phyloP scores from a whole-genome alignment of 2,888 invertebrate species.

The Eudasyphora cyanicolor region DNA sequence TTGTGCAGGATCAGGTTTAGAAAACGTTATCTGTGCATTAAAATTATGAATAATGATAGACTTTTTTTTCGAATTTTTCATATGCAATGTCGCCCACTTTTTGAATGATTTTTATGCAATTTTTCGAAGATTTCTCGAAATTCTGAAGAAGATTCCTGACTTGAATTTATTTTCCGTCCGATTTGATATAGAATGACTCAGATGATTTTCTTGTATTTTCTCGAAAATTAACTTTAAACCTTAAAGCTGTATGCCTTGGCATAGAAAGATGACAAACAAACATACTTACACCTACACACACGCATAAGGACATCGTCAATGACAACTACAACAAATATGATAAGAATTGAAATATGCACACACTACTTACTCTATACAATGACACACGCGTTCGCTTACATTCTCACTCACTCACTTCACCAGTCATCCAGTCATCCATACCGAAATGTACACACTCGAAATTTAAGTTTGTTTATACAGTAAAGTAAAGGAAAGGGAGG shows the following conservation, averaged over 20 bases:
- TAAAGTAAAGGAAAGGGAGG: constrained; percentile 16
- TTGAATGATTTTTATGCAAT: too few species aligned
- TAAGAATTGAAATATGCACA: constrained; percentile 17
- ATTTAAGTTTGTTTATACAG: constrained; percentile 50
- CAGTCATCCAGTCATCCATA: not conserved
- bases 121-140: too few species aligned
- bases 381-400: not conserved
- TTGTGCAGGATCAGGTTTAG: too few species aligned
- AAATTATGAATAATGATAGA: too few species aligned
- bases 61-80: too few species aligned
- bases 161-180: too few species aligned
- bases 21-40: too few species aligned
- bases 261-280: not conserved
- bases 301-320: not conserved
- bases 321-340: constrained; percentile 11
- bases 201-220: not conserved
- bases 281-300: not conserved
- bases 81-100: too few species aligned
- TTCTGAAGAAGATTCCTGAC: too few species aligned
- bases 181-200: too few species aligned
- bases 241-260: not conserved
- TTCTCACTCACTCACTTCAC: not conserved
- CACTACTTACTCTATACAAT: not conserved
- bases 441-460: constrained; percentile 34
- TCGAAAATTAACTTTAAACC: not conserved